These are phyloP conservation scores for Gadus macrocephalus DNA, from an alignment of 2,113 vertebrate species.

Conservation along the genomic window DNA sequence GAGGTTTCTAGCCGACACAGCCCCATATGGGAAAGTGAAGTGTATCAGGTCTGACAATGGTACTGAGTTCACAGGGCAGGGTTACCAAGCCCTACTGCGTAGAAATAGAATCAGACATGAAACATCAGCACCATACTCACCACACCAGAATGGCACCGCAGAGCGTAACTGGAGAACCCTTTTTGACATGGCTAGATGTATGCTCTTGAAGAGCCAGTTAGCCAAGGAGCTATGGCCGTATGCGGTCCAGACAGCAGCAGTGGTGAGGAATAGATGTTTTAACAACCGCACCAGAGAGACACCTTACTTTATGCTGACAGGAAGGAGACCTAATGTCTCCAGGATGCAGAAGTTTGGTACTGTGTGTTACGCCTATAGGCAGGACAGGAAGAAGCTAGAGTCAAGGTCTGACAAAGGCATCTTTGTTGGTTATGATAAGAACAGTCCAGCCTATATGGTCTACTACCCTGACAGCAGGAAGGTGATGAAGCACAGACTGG, in stretches of 20 bases:
- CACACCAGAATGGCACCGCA: background rate
- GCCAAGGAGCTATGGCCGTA: too few relatives aligned
- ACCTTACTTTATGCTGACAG: background rate
- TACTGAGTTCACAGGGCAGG: too few relatives aligned
- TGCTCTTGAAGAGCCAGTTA: too few relatives aligned
- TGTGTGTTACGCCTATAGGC: background rate
- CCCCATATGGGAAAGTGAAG: background rate
- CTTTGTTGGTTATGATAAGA: background rate
- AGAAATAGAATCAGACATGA: too few relatives aligned
- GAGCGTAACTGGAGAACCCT: background rate
- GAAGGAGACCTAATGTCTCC: background rate
- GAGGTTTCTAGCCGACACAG: constrained; percentile 1
- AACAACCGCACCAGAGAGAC: background rate
- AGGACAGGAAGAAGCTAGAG: background rate
- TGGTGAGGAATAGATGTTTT: background rate
- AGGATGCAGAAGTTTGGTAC: background rate
- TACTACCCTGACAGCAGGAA: too few relatives aligned
- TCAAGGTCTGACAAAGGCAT: constrained; percentile 1
- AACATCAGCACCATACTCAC: too few relatives aligned
- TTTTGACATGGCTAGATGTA: too few relatives aligned
- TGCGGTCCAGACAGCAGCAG: too few relatives aligned
- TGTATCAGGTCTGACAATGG: too few relatives aligned
- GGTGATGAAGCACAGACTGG: too few relatives aligned
- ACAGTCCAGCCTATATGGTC: background rate
- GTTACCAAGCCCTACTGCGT: background rate